A percentile compares a stretch with the other conserved stretches of the same genome.
phyloP scores from a whole-genome alignment of 92 coral and sea anemone species.

The Micromussa lordhowensis region DNA sequence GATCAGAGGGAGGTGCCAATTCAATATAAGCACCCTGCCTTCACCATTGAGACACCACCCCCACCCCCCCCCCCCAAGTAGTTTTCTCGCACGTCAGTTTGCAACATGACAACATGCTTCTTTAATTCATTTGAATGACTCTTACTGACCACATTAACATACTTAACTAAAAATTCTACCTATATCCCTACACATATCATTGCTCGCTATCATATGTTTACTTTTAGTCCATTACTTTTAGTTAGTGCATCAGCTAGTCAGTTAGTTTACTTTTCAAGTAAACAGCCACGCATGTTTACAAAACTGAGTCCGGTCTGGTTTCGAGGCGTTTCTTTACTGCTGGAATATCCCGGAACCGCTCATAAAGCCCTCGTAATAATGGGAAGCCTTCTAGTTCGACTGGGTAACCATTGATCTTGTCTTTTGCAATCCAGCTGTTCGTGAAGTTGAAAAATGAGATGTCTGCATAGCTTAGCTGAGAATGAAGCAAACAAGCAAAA shows the following conservation, averaged over 20 bases:
- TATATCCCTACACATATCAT: background rate
- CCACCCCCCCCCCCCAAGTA: background rate
- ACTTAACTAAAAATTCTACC: background rate
- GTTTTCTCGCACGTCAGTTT: background rate
- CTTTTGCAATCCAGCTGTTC: constrained; percentile 20
- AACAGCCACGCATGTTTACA: background rate
- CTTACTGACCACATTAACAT: background rate
- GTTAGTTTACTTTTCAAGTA: background rate
- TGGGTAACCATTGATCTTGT: constrained; percentile 24
- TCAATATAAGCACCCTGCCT: too few relatives aligned
- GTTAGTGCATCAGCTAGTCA: too few relatives aligned
- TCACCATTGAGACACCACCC: background rate
- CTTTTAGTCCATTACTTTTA: too few relatives aligned
- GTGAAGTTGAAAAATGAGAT: constrained; percentile 38
- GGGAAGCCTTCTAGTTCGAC: constrained; percentile 45
- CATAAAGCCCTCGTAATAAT: constrained; percentile 43
- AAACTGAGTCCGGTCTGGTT: constrained; percentile 40
- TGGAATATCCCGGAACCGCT: constrained; percentile 55
- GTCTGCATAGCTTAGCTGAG: constrained; percentile 67
- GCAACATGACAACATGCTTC: too few relatives aligned
- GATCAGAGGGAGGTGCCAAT: too few relatives aligned
- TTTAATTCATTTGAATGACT: background rate
- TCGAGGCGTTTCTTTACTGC: constrained; percentile 60
- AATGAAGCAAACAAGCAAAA: constrained; percentile 21
- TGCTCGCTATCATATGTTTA: too few relatives aligned